Evolutionary conservation across 2,888 invertebrate genomes (phyloP), one percentile per base, ranked within the genome.

Genomic region (Brachycybe producta): DNA sequence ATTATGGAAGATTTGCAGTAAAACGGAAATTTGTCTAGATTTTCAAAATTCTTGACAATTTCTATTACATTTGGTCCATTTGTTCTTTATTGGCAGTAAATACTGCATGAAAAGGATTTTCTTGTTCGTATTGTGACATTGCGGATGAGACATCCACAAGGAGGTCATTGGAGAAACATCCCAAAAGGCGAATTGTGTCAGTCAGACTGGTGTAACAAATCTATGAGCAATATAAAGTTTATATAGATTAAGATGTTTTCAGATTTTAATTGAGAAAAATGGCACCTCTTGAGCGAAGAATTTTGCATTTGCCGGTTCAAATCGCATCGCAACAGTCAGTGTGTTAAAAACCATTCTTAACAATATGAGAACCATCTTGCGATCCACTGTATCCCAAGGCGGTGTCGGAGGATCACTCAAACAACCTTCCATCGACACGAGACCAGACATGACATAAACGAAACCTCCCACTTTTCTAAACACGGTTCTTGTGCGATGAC

Each of bases 391-490:
- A 54, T 71, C 69, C 67, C 72, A 73, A 1, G 73, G 71, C 45
- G 70, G 63, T 51, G 64, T 69, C 54, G 62, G 67, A 64, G 70
- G 57, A 69, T 64, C 70, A 73, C 60, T 73, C 73, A 91, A 69
- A 63, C 80, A 80, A 7, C 86, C 85, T 70, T 95, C 92, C 64
- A 98, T 72, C 0, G 90, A 86, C 0, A 91, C 84, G 43, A 98
- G 74, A 21, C 95, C 87, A 58, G 94, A 92, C 63, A 95, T 92
- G 24, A 98, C 83, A 65, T 95, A 95, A 0, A 97, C 87, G 66
- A 98, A 98, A 13, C 98, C 98, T 60, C 94, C 94, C 24, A 91
- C 91, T 74, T 94, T 95, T 58, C 98, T 79, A 68, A 98, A 98
- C 54, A 94, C 87, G 5, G 94, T 91, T 57, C 98, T 77, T 0